Evolutionary conservation across 2,888 invertebrate genomes (phyloP), one percentile per base, ranked within the genome.

Genomic region (Platycheirus albimanus): DNA sequence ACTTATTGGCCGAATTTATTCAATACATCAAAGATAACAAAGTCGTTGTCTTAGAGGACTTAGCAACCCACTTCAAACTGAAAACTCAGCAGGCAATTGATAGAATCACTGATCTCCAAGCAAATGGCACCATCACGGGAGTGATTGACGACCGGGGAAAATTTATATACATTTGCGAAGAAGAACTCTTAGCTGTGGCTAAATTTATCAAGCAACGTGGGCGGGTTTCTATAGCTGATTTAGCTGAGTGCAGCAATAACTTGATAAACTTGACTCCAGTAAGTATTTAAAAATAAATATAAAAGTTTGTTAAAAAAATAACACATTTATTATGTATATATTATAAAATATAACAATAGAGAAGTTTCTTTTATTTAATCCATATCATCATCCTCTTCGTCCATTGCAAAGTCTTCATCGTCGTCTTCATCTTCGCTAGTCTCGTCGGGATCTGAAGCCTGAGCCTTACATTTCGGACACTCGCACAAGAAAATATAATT

Each of bases 121-220:
- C 94, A 0, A 94, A 95, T 80, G 97, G 96, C 10, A 93, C 93
- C 67, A 92, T 99, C n/a, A 97, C 98, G 1, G 97, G 99, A 0
- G 99, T 99, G 0, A 96, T 99, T 86, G 99, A 99, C 89, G 99
- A 99, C 90, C 93, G 99, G 83, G 99, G 99, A 15, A 99, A 99
- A 91, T 99, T 99, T 89, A 99, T 99, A 88, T 99, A 97, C 90
- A 96, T 99, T 64, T 97, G 98, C 0, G 94, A 94, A 86, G 94
- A 95, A 47, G 99, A 99, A 91, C 92, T 99, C 81, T 94, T 95
- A 87, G 95, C 96, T 75, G 98, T 99, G 1, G 98, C 98, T 0
- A 98, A 97, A 89, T 99, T 99, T 89, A 97, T 99, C 15, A 95
- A 93, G 87, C 98, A 99, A 89, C 93, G 98, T 58, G 99, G 99